phyloP scores from a whole-genome alignment of 2,113 vertebrate species.

The Alligator mississippiensis region DNA sequence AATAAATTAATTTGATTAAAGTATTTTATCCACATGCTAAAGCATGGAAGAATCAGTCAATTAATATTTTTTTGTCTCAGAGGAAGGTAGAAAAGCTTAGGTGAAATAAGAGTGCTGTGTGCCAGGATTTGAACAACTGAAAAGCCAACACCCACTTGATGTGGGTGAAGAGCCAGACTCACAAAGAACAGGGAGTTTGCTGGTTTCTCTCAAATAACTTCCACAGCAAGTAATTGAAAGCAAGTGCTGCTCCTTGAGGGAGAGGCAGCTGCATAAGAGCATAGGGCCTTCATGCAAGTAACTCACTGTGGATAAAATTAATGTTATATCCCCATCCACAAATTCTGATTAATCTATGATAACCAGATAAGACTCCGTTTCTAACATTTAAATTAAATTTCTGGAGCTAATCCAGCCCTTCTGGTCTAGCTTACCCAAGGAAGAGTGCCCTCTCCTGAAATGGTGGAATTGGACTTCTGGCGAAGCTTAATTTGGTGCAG shows the following conservation, averaged over 20 bases:
- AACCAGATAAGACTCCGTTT: not conserved
- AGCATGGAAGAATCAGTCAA: not conserved
- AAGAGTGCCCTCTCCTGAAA: not conserved
- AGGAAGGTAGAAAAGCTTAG: not conserved
- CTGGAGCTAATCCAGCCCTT: not conserved
- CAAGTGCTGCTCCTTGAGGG: constrained; percentile 16
- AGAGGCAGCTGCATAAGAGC: constrained; percentile 38
- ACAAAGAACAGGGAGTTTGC: constrained; percentile 33
- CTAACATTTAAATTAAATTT: constrained; percentile 57
- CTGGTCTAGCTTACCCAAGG: not conserved
- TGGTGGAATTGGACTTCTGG: not conserved
- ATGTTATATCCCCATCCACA: constrained; percentile 48
- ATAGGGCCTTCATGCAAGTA: constrained; percentile 54
- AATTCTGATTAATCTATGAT: constrained; percentile 50
- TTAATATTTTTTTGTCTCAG: constrained; percentile 22
- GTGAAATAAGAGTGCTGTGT: not conserved
- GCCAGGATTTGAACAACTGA: not conserved
- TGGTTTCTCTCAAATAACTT: constrained; percentile 24
- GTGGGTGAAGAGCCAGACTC: not conserved
- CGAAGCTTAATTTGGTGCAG: not conserved
- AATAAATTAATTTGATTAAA: too few species aligned
- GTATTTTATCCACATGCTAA: constrained; percentile 33
- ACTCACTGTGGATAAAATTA: constrained; percentile 62
- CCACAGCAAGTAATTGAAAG: not conserved
- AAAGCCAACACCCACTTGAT: not conserved